Evolutionary conservation across 2,888 invertebrate genomes (phyloP), one percentile per base, ranked within the genome.

Genomic region (Pristionchus maxplancki): DNA sequence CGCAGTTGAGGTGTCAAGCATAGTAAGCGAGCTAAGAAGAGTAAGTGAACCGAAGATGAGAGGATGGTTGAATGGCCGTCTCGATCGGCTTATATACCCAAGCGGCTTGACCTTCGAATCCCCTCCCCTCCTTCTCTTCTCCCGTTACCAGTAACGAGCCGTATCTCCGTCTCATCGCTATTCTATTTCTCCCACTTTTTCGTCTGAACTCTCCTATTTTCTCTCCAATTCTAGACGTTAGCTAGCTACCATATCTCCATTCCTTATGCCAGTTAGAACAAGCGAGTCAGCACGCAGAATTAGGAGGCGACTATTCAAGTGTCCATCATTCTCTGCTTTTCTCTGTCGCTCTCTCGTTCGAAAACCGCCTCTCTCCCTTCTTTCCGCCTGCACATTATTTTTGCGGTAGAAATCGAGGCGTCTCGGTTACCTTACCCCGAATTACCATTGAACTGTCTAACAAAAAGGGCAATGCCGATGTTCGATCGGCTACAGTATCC

Each of bases 391-490:
- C 71, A 37, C 78, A 48, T 78, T 78, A 78, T 78, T 78, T 50
- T 78, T 78, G 78, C 78, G 78, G 78, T 78, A 78, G 40, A 40
- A 74, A 20, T 34, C 15, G 20, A 34, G 71, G 71, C 71, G 37
- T 71, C 20, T 74, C 78, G n/a, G 13, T 74, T 74, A 24, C 74
- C 71, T 15, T 24, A 20, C 53, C 15, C 17, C 71, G 71, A 48
- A 78, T 78, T 40, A 48, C 20, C 78, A 40, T 78, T 78, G 44
- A 71, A 71, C 71, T 71, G 8, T 40, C 24, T 40, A 78, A 15
- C n/a, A 78, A 44, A 78, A 78, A 78, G 28, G 44, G 37, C 78
- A 78, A n/a, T n/a, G n/a, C n/a, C n/a, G 78, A 28, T 78, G n/a
- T 15, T n/a, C n/a, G 44, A 17, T 48, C 2, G 44, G n/a, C 44